Evolutionary conservation across 2,113 vertebrate genomes (phyloP).

Genomic region (Atrichornis clamosus): DNA sequence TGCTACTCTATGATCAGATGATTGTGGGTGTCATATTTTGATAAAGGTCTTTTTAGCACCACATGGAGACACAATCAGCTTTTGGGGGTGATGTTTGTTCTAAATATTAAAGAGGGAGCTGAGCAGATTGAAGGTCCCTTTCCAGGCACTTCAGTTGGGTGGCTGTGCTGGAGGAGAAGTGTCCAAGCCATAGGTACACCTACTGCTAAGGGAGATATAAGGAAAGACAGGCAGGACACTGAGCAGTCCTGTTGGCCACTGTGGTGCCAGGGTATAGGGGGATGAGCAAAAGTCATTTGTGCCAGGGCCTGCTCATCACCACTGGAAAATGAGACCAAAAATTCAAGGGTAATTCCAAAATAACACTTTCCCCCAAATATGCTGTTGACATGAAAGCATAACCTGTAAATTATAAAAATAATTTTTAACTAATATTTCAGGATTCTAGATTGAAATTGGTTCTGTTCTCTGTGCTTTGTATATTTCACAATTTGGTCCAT

Average conservation of each 20-base stretch:
- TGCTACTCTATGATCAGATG: neutral
- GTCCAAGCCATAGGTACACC: neutral
- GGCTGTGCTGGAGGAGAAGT: neutral
- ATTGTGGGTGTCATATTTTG: neutral
- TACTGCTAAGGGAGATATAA: neutral
- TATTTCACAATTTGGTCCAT: neutral
- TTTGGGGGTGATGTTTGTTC: neutral
- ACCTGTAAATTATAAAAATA: neutral
- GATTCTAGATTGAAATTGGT: neutral
- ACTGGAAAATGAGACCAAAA: neutral
- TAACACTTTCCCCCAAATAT: neutral
- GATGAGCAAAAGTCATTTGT: neutral
- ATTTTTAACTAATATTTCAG: neutral
- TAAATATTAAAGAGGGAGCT: neutral
- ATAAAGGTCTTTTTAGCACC: neutral
- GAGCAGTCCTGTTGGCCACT: neutral
- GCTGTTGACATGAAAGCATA: neutral
- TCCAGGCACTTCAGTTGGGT: neutral
- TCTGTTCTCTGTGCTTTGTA: neutral
- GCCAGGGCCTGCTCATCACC: neutral
- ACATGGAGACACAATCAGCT: neutral
- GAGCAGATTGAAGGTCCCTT: neutral
- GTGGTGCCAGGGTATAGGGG: neutral
- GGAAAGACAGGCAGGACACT: neutral
- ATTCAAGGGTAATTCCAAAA: neutral